phyloP scores from a whole-genome alignment of 2,113 vertebrate genomes.

The Otolemur garnettii region DNA sequence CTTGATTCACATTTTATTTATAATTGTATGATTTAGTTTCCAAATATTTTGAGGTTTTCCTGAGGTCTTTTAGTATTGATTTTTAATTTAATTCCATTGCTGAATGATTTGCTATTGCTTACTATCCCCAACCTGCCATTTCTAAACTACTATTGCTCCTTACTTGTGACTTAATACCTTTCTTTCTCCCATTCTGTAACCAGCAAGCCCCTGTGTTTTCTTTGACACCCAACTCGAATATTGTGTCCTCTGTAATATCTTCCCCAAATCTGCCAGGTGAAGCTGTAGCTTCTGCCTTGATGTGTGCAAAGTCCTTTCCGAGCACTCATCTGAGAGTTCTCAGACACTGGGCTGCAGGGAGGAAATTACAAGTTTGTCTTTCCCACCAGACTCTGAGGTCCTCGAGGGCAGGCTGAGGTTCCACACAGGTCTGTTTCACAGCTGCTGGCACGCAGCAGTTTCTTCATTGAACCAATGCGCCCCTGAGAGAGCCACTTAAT shows the following conservation, averaged over 20 bases:
- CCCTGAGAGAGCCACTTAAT: neutral
- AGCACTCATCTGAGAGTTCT: too few species aligned
- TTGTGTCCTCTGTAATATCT: neutral
- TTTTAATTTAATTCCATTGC: neutral
- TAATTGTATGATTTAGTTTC: conserved; percentile 28
- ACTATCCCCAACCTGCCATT: neutral
- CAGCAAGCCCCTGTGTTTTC: neutral
- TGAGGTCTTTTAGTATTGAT: neutral
- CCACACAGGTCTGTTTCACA: neutral
- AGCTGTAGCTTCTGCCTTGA: neutral
- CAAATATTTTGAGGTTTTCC: neutral
- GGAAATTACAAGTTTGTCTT: neutral
- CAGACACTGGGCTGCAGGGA: neutral
- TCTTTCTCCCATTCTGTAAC: neutral
- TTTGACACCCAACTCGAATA: neutral
- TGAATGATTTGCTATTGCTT: neutral
- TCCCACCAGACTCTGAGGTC: neutral
- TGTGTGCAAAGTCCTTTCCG: neutral
- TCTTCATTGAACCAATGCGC: neutral
- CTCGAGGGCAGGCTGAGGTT: neutral
- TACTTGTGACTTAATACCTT: neutral
- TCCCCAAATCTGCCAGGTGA: neutral
- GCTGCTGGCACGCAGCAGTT: neutral
- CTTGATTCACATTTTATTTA: conserved; percentile 38
- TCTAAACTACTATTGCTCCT: neutral